phyloP scores from a whole-genome alignment of 2,888 invertebrate species.

The Epistrophe eligans region DNA sequence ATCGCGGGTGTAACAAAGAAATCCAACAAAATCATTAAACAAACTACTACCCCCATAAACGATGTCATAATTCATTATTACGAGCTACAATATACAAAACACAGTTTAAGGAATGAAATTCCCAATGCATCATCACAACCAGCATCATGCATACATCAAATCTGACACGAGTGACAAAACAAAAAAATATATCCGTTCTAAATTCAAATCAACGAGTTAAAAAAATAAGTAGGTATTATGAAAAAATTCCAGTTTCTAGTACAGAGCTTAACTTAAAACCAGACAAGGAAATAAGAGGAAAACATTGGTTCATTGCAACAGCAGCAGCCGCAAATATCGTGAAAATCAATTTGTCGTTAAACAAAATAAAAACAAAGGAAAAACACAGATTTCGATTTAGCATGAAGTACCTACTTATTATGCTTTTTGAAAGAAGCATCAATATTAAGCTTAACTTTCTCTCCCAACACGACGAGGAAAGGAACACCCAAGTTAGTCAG shows the following conservation, averaged over 20 bases:
- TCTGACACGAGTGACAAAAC: background rate
- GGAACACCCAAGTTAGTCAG: conserved; percentile 23
- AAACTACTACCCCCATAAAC: conserved; percentile 28
- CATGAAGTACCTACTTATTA: background rate
- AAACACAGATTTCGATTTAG: background rate
- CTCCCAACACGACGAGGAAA: background rate
- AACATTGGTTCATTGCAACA: background rate
- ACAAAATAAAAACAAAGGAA: background rate
- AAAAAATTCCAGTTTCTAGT: conserved; percentile 7
- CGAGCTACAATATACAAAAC: conserved; percentile 3
- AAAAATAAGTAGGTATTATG: background rate
- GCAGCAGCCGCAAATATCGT: background rate
- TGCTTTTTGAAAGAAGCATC: background rate
- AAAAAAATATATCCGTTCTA: conserved; percentile 26
- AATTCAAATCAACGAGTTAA: conserved; percentile 13
- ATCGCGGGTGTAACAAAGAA: background rate
- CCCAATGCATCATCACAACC: conserved; percentile 36
- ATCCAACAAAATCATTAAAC: background rate
- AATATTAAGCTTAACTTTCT: conserved; percentile 22
- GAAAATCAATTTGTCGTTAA: background rate
- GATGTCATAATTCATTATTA: conserved; percentile 46
- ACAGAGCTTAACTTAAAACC: background rate
- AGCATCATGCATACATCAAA: background rate
- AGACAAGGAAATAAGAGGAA: background rate
- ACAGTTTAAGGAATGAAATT: conserved; percentile 35